Percentiles rank a stretch among this genome's conserved stretches.
phyloP scores from a whole-genome alignment of 2,797 vertebrate genomes.

The Phrynocephalus guinanensis region DNA sequence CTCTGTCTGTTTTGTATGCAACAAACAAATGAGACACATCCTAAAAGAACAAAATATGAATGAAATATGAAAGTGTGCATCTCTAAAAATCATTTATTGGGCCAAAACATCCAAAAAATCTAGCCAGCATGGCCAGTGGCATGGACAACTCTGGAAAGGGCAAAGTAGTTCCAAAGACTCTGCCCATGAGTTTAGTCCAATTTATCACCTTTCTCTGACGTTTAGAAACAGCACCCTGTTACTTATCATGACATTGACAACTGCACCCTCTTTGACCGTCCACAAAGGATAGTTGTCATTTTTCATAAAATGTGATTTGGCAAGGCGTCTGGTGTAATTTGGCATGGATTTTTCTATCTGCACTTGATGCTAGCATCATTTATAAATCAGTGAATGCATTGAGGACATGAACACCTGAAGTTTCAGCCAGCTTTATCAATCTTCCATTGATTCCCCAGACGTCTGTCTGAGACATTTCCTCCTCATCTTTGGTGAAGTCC shows the following conservation, averaged over 20 bases:
- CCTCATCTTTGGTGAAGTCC: not conserved
- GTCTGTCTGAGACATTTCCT: slow-evolving; percentile 17
- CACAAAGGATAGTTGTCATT: not conserved
- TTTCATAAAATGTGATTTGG: not conserved
- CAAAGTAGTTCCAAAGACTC: too few relatives aligned
- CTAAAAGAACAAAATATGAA: too few relatives aligned
- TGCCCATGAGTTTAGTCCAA: not conserved
- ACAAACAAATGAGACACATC: too few relatives aligned
- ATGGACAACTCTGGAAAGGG: not conserved
- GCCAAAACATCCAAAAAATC: too few relatives aligned
- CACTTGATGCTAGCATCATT: not conserved
- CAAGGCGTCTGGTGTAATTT: not conserved
- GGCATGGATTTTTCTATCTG: not conserved
- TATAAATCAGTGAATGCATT: not conserved
- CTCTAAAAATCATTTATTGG: too few relatives aligned
- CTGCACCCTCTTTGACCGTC: not conserved
- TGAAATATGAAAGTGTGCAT: too few relatives aligned
- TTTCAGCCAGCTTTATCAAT: not conserved
- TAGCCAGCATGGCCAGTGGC: too few relatives aligned
- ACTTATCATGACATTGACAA: not conserved
- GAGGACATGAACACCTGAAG: not conserved
- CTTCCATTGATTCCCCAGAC: not conserved
- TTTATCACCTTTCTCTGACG: not conserved
- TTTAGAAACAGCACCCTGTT: not conserved
- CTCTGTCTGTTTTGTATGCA: too few relatives aligned